Evolutionary conservation across 2,113 vertebrate genomes (phyloP).

Genomic region (Rafetus swinhoei): DNA sequence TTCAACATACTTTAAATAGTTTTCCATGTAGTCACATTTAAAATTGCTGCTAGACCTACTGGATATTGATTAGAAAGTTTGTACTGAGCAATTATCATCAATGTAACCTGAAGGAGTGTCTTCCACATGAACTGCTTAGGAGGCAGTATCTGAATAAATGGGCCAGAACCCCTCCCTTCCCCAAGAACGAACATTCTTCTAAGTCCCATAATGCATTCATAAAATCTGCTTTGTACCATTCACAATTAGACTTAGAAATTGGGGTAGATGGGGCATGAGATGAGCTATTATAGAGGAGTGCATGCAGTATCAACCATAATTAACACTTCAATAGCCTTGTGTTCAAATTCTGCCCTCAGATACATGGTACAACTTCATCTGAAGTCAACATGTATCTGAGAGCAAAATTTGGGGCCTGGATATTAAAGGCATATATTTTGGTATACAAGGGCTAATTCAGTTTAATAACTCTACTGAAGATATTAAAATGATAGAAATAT

Average conservation of each 20-base stretch:
- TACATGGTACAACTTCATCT: rapidly evolving
- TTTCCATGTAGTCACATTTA: background rate
- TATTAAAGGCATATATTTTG: background rate
- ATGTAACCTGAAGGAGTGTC: background rate
- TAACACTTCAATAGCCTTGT: background rate
- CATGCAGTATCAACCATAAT: background rate
- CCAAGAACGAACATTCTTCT: background rate
- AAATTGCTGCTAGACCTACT: background rate
- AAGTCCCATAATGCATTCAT: background rate
- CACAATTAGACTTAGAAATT: background rate
- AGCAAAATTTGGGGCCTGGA: background rate
- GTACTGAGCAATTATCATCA: background rate
- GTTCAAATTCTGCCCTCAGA: background rate
- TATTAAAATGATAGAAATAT: background rate
- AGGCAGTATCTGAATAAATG: background rate
- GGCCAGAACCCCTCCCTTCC: background rate
- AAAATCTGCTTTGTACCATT: background rate
- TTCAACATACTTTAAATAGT: background rate
- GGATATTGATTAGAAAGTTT: background rate
- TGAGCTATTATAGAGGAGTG: background rate
- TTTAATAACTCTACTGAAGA: background rate
- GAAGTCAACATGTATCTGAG: background rate
- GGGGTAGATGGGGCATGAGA: background rate
- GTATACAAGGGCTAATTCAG: background rate
- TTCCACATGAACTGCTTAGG: background rate